Conservation (phyloP, 1,140 invertebrate species). For the Leptinotarsa lineolata region DNA sequence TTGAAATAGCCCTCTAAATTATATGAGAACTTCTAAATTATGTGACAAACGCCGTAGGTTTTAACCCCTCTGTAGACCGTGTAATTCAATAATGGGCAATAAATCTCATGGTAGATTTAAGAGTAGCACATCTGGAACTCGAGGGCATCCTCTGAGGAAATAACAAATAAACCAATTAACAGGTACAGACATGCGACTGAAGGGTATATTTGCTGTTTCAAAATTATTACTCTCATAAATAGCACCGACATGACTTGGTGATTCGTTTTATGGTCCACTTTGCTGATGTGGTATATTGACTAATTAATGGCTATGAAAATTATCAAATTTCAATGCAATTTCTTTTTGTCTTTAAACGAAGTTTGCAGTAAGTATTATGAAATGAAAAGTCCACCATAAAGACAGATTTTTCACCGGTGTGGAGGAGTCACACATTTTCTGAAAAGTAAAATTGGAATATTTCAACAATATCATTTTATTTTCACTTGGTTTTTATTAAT, state of each 20-base stretch:
- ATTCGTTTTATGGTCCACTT: too few relatives aligned
- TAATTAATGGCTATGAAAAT: too few relatives aligned
- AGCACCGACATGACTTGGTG: neutral
- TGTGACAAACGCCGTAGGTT: neutral
- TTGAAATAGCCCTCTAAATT: neutral
- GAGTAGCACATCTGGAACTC: neutral
- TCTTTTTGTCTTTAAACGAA: too few relatives aligned
- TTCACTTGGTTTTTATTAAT: too few relatives aligned
- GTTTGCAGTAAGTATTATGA: too few relatives aligned
- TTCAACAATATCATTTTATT: too few relatives aligned
- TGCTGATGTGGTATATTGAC: too few relatives aligned
- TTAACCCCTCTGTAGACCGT: neutral
- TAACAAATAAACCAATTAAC: slow-evolving; percentile 9
- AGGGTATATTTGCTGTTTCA: neutral
- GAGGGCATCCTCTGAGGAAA: neutral
- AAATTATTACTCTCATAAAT: neutral
- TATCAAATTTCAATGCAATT: too few relatives aligned
- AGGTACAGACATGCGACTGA: neutral
- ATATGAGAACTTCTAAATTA: slow-evolving; percentile 4
- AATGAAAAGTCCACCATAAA: too few relatives aligned
- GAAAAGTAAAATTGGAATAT: too few relatives aligned
- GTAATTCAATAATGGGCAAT: slow-evolving; percentile 4
- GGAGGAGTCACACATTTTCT: too few relatives aligned
- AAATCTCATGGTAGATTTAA: neutral
- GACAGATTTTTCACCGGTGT: too few relatives aligned